These are phyloP conservation scores for Heteronetta atricapilla DNA, from an alignment of 2,113 vertebrate genomes.

Conservation along the genomic window DNA sequence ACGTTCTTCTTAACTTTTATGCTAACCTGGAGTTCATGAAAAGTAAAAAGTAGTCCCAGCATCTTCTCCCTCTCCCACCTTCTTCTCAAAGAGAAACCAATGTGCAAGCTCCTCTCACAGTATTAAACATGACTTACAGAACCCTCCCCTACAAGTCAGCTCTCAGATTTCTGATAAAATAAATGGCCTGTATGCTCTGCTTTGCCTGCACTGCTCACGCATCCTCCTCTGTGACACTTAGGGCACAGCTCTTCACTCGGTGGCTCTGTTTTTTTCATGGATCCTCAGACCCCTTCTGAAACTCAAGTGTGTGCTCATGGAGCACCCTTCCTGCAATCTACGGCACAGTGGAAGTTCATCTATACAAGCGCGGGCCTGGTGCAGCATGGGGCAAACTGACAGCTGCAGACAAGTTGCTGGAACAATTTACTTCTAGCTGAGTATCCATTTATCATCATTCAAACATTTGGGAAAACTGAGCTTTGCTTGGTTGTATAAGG, in stretches of 20 bases:
- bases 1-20: not conserved
- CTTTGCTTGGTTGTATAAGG: slow-evolving; percentile 28
- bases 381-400: not conserved
- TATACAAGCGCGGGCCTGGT: not conserved
- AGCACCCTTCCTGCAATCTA: not conserved
- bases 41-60: not conserved
- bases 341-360: not conserved
- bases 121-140: not conserved
- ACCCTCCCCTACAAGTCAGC: not conserved
- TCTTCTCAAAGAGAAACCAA: not conserved
- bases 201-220: not conserved
- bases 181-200: not conserved
- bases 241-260: not conserved
- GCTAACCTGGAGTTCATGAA: not conserved
- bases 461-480: not conserved
- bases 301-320: not conserved
- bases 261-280: not conserved
- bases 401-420: not conserved
- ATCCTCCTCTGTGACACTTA: not conserved
- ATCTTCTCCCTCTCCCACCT: not conserved
- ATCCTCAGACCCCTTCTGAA: not conserved
- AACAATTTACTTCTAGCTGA: not conserved
- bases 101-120: not conserved
- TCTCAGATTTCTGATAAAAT: not conserved
- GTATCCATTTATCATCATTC: not conserved